These are phyloP conservation scores for Psophia crepitans DNA, from an alignment of 2,113 vertebrate species.

Conservation along the genomic window DNA sequence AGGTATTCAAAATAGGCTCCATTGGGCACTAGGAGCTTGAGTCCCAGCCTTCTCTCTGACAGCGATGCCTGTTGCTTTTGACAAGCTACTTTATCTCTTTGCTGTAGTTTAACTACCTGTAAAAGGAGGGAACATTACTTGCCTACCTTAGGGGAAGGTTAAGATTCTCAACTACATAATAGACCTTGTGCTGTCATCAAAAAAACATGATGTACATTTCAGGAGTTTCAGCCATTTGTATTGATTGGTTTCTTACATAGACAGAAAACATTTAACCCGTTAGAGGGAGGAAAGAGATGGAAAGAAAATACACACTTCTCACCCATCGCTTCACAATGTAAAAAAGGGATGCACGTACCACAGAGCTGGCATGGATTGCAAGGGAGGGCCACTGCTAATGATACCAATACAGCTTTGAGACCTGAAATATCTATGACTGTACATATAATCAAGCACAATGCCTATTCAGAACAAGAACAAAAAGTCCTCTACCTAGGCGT, in stretches of 20 bases:
- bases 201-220: background rate
- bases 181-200: background rate
- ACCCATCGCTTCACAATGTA: background rate
- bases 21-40: background rate
- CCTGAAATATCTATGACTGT: background rate
- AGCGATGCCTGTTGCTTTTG: background rate
- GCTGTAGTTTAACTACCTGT: background rate
- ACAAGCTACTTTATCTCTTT: background rate
- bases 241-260: background rate
- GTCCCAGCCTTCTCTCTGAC: background rate
- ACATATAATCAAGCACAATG: background rate
- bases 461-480: background rate
- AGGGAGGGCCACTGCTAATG: background rate
- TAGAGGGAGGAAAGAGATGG: background rate
- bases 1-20: background rate
- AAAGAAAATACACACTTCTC: background rate
- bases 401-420: background rate
- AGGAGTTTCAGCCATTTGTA: background rate
- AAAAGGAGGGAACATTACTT: background rate
- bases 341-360: background rate
- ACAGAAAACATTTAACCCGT: background rate
- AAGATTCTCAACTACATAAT: background rate
- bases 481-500: background rate
- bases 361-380: background rate
- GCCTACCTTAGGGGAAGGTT: background rate